Percentiles rank a stretch among this genome's conserved stretches.
These are phyloP conservation scores for Drosophila pallidifrons DNA, from an alignment of 1,140 invertebrate genomes.

Conservation along the genomic window DNA sequence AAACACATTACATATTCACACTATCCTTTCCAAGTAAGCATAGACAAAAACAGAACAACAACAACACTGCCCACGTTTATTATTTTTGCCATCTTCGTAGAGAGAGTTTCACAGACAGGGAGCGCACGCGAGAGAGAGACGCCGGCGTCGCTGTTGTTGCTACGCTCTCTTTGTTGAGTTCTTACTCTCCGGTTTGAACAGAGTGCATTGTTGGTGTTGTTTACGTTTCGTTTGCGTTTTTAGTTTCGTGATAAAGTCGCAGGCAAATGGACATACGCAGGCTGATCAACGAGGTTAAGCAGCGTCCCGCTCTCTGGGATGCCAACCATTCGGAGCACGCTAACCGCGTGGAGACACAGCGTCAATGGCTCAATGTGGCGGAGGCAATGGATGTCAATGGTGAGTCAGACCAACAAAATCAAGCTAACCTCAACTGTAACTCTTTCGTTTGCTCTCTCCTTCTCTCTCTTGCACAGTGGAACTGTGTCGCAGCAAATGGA, in stretches of 20 bases:
- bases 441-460: not conserved
- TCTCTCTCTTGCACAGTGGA: conserved; percentile 52
- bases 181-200: conserved; percentile 18
- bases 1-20: conserved; percentile 9
- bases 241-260: conserved; percentile 71
- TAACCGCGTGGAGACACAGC: conserved; percentile 61
- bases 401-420: conserved; percentile 42
- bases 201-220: conserved; percentile 47
- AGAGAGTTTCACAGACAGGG: conserved; percentile 21
- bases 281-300: conserved; percentile 71
- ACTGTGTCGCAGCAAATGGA: conserved; percentile 68
- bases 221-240: conserved; percentile 28
- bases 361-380: conserved; percentile 62
- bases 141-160: conserved; percentile 6
- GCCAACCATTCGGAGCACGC: conserved; percentile 60
- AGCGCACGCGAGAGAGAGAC: conserved; percentile 3
- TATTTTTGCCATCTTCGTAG: conserved; percentile 23
- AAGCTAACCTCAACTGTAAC: not conserved
- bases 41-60: conserved; percentile 12
- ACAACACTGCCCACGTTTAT: conserved; percentile 23
- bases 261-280: conserved; percentile 76
- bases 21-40: conserved; percentile 14
- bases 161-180: not conserved
- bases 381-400: conserved; percentile 54
- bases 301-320: conserved; percentile 74